A percentile compares a stretch with the other conserved stretches of the same genome.
Evolutionary conservation across 23 tunicate genomes (phyloP).

Genomic region (Ascidia mentula): DNA sequence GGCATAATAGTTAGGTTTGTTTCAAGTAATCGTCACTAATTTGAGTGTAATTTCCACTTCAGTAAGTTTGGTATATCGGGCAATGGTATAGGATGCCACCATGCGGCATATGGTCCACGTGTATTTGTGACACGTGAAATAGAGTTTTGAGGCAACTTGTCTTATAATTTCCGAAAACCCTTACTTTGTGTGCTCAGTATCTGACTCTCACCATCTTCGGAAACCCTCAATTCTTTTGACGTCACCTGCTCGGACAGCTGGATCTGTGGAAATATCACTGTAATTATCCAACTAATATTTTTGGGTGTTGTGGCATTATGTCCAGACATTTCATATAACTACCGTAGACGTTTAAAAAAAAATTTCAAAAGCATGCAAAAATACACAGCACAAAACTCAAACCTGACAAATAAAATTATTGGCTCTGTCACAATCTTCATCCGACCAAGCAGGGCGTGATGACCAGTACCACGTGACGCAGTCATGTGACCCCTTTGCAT

Average conservation of each 20-base stretch:
- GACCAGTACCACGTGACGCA: constrained; percentile 13
- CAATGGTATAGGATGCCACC: no score
- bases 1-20: no score
- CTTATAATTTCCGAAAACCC: background rate
- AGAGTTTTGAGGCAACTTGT: no score
- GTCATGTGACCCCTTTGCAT: background rate
- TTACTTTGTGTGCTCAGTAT: background rate
- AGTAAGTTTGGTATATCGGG: no score
- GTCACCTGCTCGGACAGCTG: background rate
- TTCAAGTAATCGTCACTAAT: no score
- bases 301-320: background rate
- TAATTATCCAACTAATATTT: no score
- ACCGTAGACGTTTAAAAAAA: background rate
- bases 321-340: background rate
- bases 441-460: constrained; percentile 12
- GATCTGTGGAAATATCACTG: background rate
- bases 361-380: no score
- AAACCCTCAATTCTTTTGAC: background rate
- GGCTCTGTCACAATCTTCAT: background rate
- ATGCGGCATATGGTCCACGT: no score
- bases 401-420: constrained; percentile 6
- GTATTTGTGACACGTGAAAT: no score
- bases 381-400: no score
- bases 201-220: background rate
- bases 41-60: no score